Evolutionary conservation across 2,888 invertebrate genomes (phyloP).

Genomic region (Morinoia aosen): DNA sequence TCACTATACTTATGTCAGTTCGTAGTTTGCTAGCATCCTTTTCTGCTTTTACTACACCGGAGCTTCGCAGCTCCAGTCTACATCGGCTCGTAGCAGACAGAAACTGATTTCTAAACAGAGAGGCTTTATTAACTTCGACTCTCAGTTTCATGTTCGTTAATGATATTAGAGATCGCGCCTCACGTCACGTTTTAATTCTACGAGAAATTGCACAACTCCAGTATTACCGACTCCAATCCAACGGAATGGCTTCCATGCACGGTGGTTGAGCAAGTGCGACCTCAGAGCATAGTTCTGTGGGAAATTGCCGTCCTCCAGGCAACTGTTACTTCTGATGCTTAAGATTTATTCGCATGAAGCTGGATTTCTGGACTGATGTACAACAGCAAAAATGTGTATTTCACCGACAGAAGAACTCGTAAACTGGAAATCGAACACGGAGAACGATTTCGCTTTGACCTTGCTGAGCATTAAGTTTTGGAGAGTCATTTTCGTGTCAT

Average conservation of each 20-base stretch:
- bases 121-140: neutral
- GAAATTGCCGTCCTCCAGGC: neutral
- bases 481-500: no score
- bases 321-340: neutral
- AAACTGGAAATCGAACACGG: neutral
- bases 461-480: no score
- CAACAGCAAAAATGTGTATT: neutral
- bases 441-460: neutral
- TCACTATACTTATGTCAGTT: neutral
- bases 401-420: neutral
- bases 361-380: neutral
- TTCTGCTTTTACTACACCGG: neutral
- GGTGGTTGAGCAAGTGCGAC: neutral
- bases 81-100: neutral
- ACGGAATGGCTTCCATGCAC: neutral
- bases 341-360: neutral
- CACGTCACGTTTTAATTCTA: neutral
- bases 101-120: neutral
- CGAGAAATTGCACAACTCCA: neutral
- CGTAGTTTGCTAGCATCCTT: neutral
- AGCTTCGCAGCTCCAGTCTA: neutral
- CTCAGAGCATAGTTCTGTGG: neutral
- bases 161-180: neutral
- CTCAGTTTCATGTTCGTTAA: neutral
- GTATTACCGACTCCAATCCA: neutral